These are phyloP conservation scores for Dendrolimus punctatus DNA, from an alignment of 1,140 invertebrate species.

Conservation along the genomic window DNA sequence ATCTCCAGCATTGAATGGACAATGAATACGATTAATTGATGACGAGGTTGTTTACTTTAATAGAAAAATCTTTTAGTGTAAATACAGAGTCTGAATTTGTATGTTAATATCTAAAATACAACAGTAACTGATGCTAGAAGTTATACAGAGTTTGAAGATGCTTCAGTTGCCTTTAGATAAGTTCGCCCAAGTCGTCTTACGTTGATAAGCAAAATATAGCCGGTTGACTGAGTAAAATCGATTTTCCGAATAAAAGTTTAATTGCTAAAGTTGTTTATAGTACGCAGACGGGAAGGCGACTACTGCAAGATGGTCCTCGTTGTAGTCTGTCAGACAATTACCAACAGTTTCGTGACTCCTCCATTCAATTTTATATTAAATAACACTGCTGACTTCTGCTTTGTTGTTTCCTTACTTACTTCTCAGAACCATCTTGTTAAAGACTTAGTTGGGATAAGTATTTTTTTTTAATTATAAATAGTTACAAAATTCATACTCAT, in stretches of 20 bases:
- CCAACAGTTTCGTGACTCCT: constrained; percentile 18
- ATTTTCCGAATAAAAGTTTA: constrained; percentile 59
- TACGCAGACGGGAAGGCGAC: constrained; percentile 39
- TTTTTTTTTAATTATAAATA: no score
- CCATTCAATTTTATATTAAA: constrained; percentile 18
- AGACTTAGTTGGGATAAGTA: no score
- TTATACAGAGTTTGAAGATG: no score
- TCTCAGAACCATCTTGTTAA: no score
- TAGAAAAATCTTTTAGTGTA: no score
- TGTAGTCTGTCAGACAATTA: constrained; percentile 18
- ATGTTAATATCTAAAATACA: no score
- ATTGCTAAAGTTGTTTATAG: constrained; percentile 61
- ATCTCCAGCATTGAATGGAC: no score
- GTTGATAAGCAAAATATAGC: constrained; percentile 47
- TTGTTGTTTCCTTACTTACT: neutral
- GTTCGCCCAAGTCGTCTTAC: constrained; percentile 18
- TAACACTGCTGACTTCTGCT: constrained; percentile 10
- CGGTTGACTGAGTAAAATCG: constrained; percentile 36
- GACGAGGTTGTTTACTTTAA: no score
- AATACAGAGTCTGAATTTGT: no score
- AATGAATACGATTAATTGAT: no score
- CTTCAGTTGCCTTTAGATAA: neutral
- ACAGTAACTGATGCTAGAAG: no score
- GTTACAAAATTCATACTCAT: no score
- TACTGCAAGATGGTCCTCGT: constrained; percentile 14